Base-by-base conservation (phyloP, 2,113 vertebrate species). In the Amphiprion percula region DNA sequence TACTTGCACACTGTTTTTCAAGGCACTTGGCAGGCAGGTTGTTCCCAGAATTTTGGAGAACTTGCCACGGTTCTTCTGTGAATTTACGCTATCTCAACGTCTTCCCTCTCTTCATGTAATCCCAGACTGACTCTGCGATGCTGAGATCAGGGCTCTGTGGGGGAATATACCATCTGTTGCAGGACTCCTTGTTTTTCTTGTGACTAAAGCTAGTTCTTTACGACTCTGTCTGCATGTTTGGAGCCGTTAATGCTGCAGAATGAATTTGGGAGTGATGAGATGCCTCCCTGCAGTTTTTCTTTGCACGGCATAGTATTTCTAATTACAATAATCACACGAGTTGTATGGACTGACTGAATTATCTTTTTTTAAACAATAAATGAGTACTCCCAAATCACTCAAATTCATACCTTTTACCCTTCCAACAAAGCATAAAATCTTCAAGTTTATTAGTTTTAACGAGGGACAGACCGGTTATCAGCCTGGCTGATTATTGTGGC, bases 181-280 rank as follows among this genome's bases (percentile, higher is more conserved):
- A 50, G 33, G 44, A 39, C 19, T 33, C 2, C 24, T 72, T 72
- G 46, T 53, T 72, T 62, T 52, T 52, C 47, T 61, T 72, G 69
- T 62, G 69, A 58, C 69, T 72, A 52, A 72, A 62, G 23, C 50
- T 0, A 52, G 46, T 53, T 0, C 58, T 53, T 72, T 72, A 61
- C 24, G 59, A 72, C 49, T 72, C 37, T 24, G 49, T 30, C 49
- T 24, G 58, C 4, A 52, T 52, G 56, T 39, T 49, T 50, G 56
- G 50, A n/a, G n/a, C 15, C n/a, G 46, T 52, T 52, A 30, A 39
- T 72, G 30, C 69, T 37, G 58, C 23, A 50, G 16, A 37, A 52
- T 62, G 30, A 52, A 50, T 72, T 50, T 52, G 16, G 2, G 8
- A 53, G 19, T 9, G 16, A 52, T 52, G 16, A 19, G n/a, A 52